Percentiles rank a stretch among this genome's conserved stretches.
These are phyloP conservation scores for Drosophila jambulina DNA, from an alignment of 1,140 invertebrate species.

Conservation along the genomic window DNA sequence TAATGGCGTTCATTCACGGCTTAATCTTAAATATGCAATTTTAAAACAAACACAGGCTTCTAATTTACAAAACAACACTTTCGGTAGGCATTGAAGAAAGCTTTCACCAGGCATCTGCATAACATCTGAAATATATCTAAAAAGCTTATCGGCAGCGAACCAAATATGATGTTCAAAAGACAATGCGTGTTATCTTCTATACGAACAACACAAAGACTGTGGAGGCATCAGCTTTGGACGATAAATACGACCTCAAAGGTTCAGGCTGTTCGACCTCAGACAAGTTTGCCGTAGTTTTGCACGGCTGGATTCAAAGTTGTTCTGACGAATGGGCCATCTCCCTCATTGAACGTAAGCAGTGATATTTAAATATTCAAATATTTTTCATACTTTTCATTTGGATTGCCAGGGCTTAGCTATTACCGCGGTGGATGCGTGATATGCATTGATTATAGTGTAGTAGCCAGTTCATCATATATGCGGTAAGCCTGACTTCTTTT, in stretches of 20 bases:
- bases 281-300: slow-evolving; percentile 76
- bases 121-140: background rate
- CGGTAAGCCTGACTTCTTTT: slow-evolving; percentile 5
- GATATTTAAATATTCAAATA: background rate
- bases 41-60: slow-evolving; percentile 14
- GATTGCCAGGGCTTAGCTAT: slow-evolving; percentile 65
- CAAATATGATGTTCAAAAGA: slow-evolving; percentile 53
- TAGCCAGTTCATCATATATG: slow-evolving; percentile 71
- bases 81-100: slow-evolving; percentile 28
- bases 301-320: slow-evolving; percentile 83
- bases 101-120: background rate
- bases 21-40: slow-evolving; percentile 35
- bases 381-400: background rate
- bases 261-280: slow-evolving; percentile 61
- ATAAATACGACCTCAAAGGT: slow-evolving; percentile 37
- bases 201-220: slow-evolving; percentile 67
- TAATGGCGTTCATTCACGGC: slow-evolving; percentile 17
- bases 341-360: slow-evolving; percentile 69
- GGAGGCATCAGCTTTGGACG: slow-evolving; percentile 42
- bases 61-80: slow-evolving; percentile 32
- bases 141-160: slow-evolving; percentile 35
- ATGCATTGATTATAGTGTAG: slow-evolving; percentile 78
- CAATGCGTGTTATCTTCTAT: slow-evolving; percentile 59
- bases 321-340: slow-evolving; percentile 68
- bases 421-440: slow-evolving; percentile 81